Conservation (phyloP, 30 jellyfish, hydroid and myxozoan genomes). For the Aurelia sp. region DNA sequence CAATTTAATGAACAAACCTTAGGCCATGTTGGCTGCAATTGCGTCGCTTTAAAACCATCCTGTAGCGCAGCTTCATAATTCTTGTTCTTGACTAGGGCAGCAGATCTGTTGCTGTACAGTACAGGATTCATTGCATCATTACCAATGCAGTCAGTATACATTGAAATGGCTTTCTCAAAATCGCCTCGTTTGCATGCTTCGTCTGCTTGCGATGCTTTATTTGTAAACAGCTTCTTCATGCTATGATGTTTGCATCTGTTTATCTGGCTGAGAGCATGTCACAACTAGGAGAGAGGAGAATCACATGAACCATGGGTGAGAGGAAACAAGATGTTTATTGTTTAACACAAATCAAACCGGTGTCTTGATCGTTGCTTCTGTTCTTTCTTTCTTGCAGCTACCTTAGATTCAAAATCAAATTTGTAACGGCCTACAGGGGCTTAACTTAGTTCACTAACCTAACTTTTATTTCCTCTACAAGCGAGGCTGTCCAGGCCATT, state of each 20-base stretch:
- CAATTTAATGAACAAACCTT: conserved; percentile 56
- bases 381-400: no score
- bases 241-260: neutral
- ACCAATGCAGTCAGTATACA: conserved; percentile 70
- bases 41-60: conserved; percentile 73
- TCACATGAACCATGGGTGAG: no score
- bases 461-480: no score
- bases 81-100: conserved; percentile 74
- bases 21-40: conserved; percentile 82
- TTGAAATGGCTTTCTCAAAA: conserved; percentile 61
- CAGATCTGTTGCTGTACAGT: conserved; percentile 84
- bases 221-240: conserved; percentile 54
- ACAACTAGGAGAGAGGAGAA: no score
- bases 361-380: no score
- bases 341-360: no score
- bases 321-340: no score
- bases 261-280: no score
- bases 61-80: conserved; percentile 67
- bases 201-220: conserved; percentile 75
- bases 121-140: conserved; percentile 68
- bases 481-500: no score
- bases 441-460: no score
- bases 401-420: no score
- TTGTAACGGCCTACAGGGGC: no score
- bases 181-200: conserved; percentile 93